phyloP scores from a whole-genome alignment of 2,888 invertebrate species.

The Tribolium freemani region DNA sequence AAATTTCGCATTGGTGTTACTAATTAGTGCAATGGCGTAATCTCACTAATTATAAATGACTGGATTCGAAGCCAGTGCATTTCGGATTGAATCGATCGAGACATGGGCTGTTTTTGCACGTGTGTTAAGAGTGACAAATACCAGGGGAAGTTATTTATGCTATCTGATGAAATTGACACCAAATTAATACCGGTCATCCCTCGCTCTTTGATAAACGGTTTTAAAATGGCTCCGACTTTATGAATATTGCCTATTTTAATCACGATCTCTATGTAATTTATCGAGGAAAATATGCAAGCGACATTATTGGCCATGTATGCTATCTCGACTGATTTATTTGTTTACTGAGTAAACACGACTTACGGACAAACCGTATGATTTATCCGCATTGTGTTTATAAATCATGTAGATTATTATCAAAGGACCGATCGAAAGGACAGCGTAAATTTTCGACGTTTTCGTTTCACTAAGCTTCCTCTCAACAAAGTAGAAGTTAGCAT shows the following conservation, averaged over 20 bases:
- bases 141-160: slow-evolving; percentile 37
- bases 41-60: no score
- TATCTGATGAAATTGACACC: slow-evolving; percentile 60
- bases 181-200: slow-evolving; percentile 57
- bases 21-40: no score
- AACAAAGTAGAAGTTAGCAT: slow-evolving; percentile 59
- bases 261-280: slow-evolving; percentile 54
- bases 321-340: slow-evolving; percentile 37
- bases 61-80: no score
- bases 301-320: slow-evolving; percentile 49
- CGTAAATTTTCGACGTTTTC: slow-evolving; percentile 31
- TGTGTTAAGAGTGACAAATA: not conserved
- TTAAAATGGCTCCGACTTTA: slow-evolving; percentile 55
- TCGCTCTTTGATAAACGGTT: slow-evolving; percentile 54
- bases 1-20: not conserved
- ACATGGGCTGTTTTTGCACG: not conserved
- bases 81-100: not conserved
- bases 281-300: slow-evolving; percentile 52
- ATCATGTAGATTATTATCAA: slow-evolving; percentile 10
- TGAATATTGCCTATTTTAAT: slow-evolving; percentile 58
- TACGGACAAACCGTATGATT: slow-evolving; percentile 25
- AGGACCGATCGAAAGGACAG: slow-evolving; percentile 15
- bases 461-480: slow-evolving; percentile 45
- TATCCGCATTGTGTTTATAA: slow-evolving; percentile 3
- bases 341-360: slow-evolving; percentile 34